Conservation (phyloP, 2,888 invertebrate species). For the Drosophila hamatofila region DNA sequence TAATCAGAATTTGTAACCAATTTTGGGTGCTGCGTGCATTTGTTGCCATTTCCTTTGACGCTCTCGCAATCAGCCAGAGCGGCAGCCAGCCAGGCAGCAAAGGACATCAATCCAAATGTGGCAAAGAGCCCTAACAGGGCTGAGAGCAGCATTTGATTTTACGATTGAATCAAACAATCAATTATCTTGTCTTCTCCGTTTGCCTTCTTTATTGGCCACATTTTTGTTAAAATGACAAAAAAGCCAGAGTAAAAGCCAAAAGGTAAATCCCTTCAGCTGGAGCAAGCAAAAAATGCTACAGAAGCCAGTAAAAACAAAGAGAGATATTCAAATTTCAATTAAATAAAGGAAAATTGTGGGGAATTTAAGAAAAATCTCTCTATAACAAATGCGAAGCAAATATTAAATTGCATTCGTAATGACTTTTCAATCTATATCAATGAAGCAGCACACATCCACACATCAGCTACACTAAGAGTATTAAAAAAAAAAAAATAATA, state of each 20-base stretch:
- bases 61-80: slow-evolving; percentile 68
- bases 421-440: too few species aligned
- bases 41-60: slow-evolving; percentile 72
- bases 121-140: slow-evolving; percentile 29
- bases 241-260: slow-evolving; percentile 21
- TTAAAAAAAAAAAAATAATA: too few species aligned
- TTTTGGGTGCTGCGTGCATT: slow-evolving; percentile 69
- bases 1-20: slow-evolving; percentile 79
- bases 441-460: too few species aligned
- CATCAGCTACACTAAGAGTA: not conserved
- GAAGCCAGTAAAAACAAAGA: not conserved
- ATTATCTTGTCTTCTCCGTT: slow-evolving; percentile 72
- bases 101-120: slow-evolving; percentile 51
- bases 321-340: not conserved
- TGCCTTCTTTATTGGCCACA: slow-evolving; percentile 66
- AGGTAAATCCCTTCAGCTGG: slow-evolving; percentile 47
- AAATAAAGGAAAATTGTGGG: not conserved
- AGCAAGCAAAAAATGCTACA: slow-evolving; percentile 9
- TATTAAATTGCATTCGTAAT: not conserved
- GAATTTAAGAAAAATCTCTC: not conserved
- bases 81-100: slow-evolving; percentile 36
- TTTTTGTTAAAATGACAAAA: slow-evolving; percentile 60
- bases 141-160: slow-evolving; percentile 72
- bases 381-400: not conserved
- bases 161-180: slow-evolving; percentile 80